Base-by-base conservation (phyloP, 37 sponge, comb jelly and placozoan species). In the Ephydatia muelleri region DNA sequence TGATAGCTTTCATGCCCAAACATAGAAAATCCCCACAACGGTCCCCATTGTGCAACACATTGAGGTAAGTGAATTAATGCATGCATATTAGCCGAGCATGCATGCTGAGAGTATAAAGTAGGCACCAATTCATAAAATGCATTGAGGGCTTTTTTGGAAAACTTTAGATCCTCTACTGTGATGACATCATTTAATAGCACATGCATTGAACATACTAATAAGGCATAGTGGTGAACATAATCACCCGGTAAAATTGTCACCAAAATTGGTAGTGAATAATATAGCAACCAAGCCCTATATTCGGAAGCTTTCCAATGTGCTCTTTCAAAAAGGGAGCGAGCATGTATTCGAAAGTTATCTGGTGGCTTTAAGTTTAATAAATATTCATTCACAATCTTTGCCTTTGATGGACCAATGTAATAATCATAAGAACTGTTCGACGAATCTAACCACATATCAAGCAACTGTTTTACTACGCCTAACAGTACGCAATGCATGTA, bases 281-380 rank as follows among this genome's bases (percentile, higher is more conserved):
- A 64, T 9, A 79, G 37, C n/a, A 79, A 36, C 64, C 64, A 79
- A 33, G 80, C 80, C 2, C 65, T 65, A 65, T 38, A 79, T 64
- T 79, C 80, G 0, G 80, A 79, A 31, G 80, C 80, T 31, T 79
- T 79, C 80, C 80, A 79, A 32, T 28, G 21, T 28, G 33, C 28
- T 49, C 28, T 47, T 38, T 57, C 30, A 57, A 64, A 27, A 8
- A 79, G 57, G 30, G 80, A 64, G 26, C 65, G 66, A 25, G 80
- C 35, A 23, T 65, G 31, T n/a, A 65, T 79, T 5, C 80, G 37
- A 79, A 79, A 79, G 22, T 79, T 67, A 29, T 79, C 35, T 5
- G 80, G 80, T 21, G 80, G 67, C 67, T 65, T 79, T 19, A 79
- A 66, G 3, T 67, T 66, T 11, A 23, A 38, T 25, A 79, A 36